Conservation (phyloP, 2,888 invertebrate genomes). For the Malthinus flaveolus region DNA sequence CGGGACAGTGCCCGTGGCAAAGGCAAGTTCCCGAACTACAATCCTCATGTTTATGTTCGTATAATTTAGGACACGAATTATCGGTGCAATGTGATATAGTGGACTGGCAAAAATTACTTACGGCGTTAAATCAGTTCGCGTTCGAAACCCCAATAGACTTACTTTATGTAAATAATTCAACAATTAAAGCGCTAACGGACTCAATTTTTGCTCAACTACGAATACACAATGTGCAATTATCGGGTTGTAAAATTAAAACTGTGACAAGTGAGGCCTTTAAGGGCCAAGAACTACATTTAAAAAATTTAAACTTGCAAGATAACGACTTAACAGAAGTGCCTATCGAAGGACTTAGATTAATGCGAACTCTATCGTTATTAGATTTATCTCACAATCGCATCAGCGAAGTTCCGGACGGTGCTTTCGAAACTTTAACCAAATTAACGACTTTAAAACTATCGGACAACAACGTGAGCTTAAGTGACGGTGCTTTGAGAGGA, state of each 20-base stretch:
- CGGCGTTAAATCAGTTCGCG: conserved; percentile 72
- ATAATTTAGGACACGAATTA: conserved; percentile 80
- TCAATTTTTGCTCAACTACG: conserved; percentile 70
- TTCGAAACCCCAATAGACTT: conserved; percentile 74
- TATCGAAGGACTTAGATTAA: conserved; percentile 66
- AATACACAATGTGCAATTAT: conserved; percentile 82
- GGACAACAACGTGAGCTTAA: conserved; percentile 82
- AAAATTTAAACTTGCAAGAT: conserved; percentile 84
- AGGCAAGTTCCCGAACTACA: conserved; percentile 74
- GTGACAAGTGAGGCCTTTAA: conserved; percentile 76
- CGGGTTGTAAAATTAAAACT: conserved; percentile 75
- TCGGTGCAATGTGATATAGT: conserved; percentile 92
- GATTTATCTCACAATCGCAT: conserved; percentile 86
- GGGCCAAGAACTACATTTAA: conserved; percentile 79
- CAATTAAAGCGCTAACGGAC: conserved; percentile 68
- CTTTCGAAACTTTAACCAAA: conserved; percentile 73
- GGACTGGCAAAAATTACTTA: conserved; percentile 74
- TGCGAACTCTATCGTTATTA: conserved; percentile 74
- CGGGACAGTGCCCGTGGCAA: conserved; percentile 85
- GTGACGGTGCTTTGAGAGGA: conserved; percentile 72
- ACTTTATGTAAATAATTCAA: conserved; percentile 87
- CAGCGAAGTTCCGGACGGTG: conserved; percentile 69
- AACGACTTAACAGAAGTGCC: conserved; percentile 81
- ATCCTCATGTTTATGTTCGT: conserved; percentile 84
- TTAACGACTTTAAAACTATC: conserved; percentile 82